These are phyloP conservation scores for Parauchenoglanis punctatus DNA, from an alignment of 2,797 vertebrate species.

Conservation along the genomic window DNA sequence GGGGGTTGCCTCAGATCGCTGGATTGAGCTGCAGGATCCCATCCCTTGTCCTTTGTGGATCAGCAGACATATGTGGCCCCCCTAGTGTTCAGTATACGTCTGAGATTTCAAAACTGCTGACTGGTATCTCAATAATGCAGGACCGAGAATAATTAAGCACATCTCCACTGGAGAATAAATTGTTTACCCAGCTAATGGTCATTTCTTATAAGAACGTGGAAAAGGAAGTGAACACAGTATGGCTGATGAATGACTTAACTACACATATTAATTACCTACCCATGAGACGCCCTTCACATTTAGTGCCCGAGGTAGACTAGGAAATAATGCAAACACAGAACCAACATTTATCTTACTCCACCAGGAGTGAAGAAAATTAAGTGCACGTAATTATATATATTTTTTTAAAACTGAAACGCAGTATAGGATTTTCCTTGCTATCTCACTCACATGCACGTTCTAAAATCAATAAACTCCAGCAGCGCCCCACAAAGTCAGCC, in stretches of 20 bases:
- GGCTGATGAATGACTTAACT: not conserved
- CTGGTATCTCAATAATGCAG: constrained; percentile 9
- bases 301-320: constrained; percentile 64
- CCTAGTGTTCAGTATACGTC: not conserved
- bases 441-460: constrained; percentile 36
- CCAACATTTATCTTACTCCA: constrained; percentile 68
- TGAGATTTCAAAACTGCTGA: not conserved
- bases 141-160: not conserved
- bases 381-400: constrained; percentile 69
- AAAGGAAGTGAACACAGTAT: not conserved
- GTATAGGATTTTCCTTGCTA: constrained; percentile 51
- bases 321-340: constrained; percentile 65
- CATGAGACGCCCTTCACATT: constrained; percentile 50
- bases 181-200: not conserved
- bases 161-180: not conserved
- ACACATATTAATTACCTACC: not conserved
- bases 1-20: constrained; percentile 32
- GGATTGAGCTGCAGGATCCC: constrained; percentile 6
- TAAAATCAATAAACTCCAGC: constrained; percentile 73
- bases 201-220: not conserved
- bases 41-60: not conserved
- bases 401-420: constrained; percentile 68
- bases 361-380: constrained; percentile 70
- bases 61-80: not conserved
- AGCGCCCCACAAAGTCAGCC: constrained; percentile 69